Evolutionary conservation across 2,113 vertebrate genomes (phyloP).

Genomic region (Zosterops borbonicus): DNA sequence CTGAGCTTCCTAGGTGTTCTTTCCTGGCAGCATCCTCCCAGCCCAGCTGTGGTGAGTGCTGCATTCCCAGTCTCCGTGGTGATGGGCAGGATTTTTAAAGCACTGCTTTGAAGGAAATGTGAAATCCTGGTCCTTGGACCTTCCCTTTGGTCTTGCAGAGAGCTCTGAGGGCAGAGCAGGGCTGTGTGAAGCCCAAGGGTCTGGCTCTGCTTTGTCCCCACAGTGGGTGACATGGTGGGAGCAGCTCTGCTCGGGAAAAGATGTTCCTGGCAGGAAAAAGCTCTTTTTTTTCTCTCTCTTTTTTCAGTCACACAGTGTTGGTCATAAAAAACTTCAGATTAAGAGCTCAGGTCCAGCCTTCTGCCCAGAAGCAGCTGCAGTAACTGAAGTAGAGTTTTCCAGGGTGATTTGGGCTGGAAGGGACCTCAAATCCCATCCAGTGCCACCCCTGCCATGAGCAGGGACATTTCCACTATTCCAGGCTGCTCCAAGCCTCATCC

Average conservation of each 20-base stretch:
- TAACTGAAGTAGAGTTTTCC: neutral
- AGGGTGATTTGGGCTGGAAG: neutral
- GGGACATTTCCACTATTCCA: neutral
- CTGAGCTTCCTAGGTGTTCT: neutral
- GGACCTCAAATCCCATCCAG: neutral
- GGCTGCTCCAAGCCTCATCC: accelerated
- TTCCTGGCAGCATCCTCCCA: neutral
- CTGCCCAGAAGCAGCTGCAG: neutral
- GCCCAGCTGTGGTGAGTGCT: neutral
- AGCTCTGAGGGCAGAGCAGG: accelerated
- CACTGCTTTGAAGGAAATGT: neutral
- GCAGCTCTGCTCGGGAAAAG: neutral
- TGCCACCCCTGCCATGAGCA: neutral
- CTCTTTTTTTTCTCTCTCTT: neutral
- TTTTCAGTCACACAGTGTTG: neutral
- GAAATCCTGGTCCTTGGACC: neutral
- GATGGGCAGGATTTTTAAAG: neutral
- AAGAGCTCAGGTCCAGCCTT: neutral
- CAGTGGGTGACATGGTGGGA: neutral
- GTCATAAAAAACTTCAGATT: neutral
- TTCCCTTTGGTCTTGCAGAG: neutral
- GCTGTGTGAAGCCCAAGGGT: neutral
- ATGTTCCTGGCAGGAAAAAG: neutral
- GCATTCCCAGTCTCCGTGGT: conserved; percentile 40
- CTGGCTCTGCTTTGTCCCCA: neutral